Conservation (phyloP, 2,888 invertebrate genomes). For the Drosophila nigritarsus region DNA sequence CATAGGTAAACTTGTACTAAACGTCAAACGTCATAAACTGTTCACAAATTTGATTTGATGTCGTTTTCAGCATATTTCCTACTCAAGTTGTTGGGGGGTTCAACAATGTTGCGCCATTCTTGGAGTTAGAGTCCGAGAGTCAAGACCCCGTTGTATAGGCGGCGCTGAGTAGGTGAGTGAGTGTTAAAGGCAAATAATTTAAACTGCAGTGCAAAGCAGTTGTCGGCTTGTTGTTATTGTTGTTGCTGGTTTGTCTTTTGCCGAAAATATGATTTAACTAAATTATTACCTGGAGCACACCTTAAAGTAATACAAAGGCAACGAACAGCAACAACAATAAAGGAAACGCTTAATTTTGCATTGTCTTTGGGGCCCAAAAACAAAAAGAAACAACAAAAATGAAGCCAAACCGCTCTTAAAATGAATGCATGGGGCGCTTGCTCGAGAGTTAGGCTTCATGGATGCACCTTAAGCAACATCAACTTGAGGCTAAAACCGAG, state of each 20-base stretch:
- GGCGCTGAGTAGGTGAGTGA: conserved; percentile 78
- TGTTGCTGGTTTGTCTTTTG: conserved; percentile 49
- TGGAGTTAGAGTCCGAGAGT: conserved; percentile 45
- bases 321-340: conserved; percentile 72
- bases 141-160: conserved; percentile 69
- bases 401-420: conserved; percentile 52
- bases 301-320: conserved; percentile 83
- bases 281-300: conserved; percentile 85
- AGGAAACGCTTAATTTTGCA: conserved; percentile 82
- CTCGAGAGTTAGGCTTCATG: conserved; percentile 49
- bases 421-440: conserved; percentile 70
- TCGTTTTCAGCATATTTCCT: conserved; percentile 47
- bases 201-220: conserved; percentile 59
- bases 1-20: conserved; percentile 29
- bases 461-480: conserved; percentile 64
- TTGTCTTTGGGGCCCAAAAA: conserved; percentile 73
- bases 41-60: conserved; percentile 58
- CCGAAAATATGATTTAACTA: conserved; percentile 81
- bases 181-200: conserved; percentile 78
- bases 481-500: conserved; percentile 32
- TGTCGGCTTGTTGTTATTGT: conserved; percentile 16
- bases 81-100: conserved; percentile 5
- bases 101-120: conserved; percentile 69
- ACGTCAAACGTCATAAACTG: conserved; percentile 55
- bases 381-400: conserved; percentile 27